Base-by-base conservation (phyloP, 2,888 invertebrate genomes). In the Drosophila anceps region DNA sequence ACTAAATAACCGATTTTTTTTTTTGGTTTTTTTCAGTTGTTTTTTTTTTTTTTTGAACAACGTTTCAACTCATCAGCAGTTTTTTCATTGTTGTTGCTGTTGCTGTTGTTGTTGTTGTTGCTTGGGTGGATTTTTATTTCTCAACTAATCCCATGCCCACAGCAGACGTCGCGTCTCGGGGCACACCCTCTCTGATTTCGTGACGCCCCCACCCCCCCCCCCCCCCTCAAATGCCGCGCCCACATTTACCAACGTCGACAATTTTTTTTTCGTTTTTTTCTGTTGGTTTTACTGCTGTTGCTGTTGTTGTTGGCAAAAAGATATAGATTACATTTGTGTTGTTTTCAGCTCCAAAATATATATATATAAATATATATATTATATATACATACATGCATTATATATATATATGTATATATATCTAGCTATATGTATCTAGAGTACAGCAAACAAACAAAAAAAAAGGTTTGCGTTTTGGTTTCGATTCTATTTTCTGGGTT, bases 41-140 rank as follows among this genome's bases (percentile, higher is more conserved):
- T 50, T 57, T 69, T 65, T 54, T 50, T 53, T 62, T 73, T 66
- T 58, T 77, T 65, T 69, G 13, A 33, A 73, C 20, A 67, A 68
- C 72, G 77, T 84, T 84, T 84, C 81, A 82, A 83, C 86, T 84
- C 88, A 84, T 84, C 88, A 84, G 88, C 84, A 87, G 76, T 84
- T 82, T 84, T 73, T 73, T 71, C 55, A n/a, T n/a, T n/a, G n/a
- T n/a, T n/a, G n/a, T n/a, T n/a, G n/a, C n/a, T n/a, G 20, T 27
- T 27, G 37, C 24, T n/a, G 29, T 65, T 59, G 62, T n/a, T 64
- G 62, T 43, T 60, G 55, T 39, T 54, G 54, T 41, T 27, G 59
- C 59, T 71, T 77, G 82, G 77, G 83, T 82, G 88, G 81, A 81
- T 79, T 84, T 84, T 84, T 84, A 88, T 84, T 84, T 86, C 84